Evolutionary conservation across 2,797 vertebrate species (phyloP).

Genomic region (Leucoraja ocellata): DNA sequence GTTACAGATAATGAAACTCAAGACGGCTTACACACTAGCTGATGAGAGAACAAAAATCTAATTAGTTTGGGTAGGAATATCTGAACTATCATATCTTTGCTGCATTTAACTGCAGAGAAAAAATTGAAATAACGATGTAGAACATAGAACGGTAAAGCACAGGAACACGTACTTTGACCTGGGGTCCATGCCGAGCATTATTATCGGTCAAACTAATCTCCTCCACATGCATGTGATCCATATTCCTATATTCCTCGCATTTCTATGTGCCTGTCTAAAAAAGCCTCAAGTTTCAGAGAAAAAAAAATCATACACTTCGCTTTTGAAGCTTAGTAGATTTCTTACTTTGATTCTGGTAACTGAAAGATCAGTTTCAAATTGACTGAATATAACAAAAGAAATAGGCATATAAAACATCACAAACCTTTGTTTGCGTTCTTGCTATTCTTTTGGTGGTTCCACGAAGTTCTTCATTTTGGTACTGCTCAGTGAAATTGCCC

Average conservation of each 20-base stretch:
- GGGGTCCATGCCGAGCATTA: too few relatives aligned
- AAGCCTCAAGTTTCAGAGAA: too few relatives aligned
- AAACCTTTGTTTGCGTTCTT: constrained; percentile 48
- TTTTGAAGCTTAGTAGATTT: neutral
- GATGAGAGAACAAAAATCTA: neutral
- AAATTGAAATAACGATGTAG: neutral
- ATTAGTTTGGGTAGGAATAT: neutral
- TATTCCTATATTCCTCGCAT: too few relatives aligned
- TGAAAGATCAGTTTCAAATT: neutral
- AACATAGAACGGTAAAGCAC: too few relatives aligned
- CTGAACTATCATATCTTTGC: neutral
- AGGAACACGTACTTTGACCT: too few relatives aligned
- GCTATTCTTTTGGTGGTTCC: constrained; percentile 51
- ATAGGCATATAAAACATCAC: neutral
- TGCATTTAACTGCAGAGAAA: neutral
- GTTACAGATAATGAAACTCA: too few relatives aligned
- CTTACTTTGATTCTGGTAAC: neutral
- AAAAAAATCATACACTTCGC: too few relatives aligned
- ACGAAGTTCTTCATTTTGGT: constrained; percentile 64
- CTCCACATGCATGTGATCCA: too few relatives aligned
- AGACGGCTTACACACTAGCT: too few relatives aligned
- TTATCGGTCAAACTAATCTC: too few relatives aligned
- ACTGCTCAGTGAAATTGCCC: constrained; percentile 72
- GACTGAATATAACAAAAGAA: neutral
- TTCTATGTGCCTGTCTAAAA: too few relatives aligned